Evolutionary conservation across 92 coral and sea anemone species (phyloP), one percentile per base, ranked within the genome.

Genomic region (Zoanthus sansibaricus): DNA sequence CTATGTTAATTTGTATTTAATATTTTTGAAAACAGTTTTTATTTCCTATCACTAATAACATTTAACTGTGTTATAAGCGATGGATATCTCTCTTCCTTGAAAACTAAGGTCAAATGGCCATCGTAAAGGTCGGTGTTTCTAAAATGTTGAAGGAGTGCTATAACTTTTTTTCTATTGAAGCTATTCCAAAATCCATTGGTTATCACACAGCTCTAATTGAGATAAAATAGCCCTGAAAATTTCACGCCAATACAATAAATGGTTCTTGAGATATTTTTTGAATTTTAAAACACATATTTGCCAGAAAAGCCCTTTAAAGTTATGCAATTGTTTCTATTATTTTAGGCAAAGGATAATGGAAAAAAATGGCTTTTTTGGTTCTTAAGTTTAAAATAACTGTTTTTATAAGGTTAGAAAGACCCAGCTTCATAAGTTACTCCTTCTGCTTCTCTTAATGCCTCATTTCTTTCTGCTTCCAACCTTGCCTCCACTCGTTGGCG

Each of bases 41-140:
- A 56, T 55, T 77, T 77, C 64, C 82, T 77, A 56, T 25, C 82
- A 77, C 82, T 54, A 77, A 55, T 56, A 77, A 52, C 82, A 77
- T 21, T 77, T 33, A 77, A 77, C 49, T 77, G 82, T 77, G 82
- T 56, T 55, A 77, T 77, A 77, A 77, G 69, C 82, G 52, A 77
- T 77, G 64, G 69, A 77, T 77, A 0, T 55, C 51, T 25, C 21
- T 55, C 70, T 77, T 21, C 52, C 51, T 77, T 77, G 25, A 77
- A 77, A 77, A 77, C 51, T 77, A 16, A 77, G 69, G 82, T 77
- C 82, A 54, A 52, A 30, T 30, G 70, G 69, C 82, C 82, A 56
- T 37, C 15, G 7, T 52, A 56, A 77, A 77, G 70, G 82, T 77
- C 82, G 56, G 64, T 17, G 18, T 77, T 56, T 77, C 82, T 37